Evolutionary conservation across 2,797 vertebrate genomes (phyloP).

Genomic region (Gymnothorax reevesii): DNA sequence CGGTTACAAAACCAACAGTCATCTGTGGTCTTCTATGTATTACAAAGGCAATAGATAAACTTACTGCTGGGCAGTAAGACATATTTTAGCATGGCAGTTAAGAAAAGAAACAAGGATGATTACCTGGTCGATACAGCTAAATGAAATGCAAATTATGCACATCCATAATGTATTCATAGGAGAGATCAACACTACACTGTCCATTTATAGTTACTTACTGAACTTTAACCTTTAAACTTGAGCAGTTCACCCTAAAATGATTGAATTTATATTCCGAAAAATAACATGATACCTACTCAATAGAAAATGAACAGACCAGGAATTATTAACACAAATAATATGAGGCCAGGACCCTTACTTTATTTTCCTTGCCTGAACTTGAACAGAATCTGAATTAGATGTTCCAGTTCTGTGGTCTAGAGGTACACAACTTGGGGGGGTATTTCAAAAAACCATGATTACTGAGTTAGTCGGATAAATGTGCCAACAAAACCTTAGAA

Average conservation of each 20-base stretch:
- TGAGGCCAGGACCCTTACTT: neutral
- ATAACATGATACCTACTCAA: neutral
- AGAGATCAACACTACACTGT: neutral
- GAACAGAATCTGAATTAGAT: neutral
- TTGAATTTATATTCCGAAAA: neutral
- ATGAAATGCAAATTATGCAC: conserved; percentile 1
- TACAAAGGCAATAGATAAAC: neutral
- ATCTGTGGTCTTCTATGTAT: neutral
- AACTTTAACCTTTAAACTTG: neutral
- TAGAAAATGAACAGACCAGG: conserved; percentile 2
- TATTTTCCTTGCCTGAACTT: neutral
- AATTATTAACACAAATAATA: neutral
- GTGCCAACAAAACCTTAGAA: too few relatives aligned
- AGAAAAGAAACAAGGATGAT: neutral
- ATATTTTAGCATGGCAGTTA: neutral
- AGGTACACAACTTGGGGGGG: too few relatives aligned
- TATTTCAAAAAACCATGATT: too few relatives aligned
- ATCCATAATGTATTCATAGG: neutral
- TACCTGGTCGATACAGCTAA: neutral
- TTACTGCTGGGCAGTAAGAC: neutral
- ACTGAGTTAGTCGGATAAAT: too few relatives aligned
- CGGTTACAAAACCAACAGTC: neutral
- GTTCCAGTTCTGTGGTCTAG: too few relatives aligned
- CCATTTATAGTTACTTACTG: neutral
- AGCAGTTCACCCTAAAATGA: neutral